phyloP scores from a whole-genome alignment of 2,888 invertebrate species.

The Leucophenga maculata region DNA sequence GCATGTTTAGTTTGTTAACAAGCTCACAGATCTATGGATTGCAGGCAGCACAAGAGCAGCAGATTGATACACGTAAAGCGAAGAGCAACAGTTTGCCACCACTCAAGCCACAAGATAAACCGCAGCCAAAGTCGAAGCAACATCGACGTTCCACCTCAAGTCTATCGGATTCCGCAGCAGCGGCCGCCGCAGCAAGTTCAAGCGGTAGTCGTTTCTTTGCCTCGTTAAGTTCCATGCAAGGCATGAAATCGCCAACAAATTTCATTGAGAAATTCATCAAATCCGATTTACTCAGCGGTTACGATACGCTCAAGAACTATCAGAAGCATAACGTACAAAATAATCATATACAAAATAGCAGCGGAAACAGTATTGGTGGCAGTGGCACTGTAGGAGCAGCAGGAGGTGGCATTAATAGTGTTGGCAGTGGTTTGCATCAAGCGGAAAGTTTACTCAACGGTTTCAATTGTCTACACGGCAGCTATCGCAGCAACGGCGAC shows the following conservation, averaged over 20 bases:
- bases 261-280: slow-evolving; percentile 69
- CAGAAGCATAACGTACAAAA: slow-evolving; percentile 28
- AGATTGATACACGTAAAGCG: slow-evolving; percentile 42
- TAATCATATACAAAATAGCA: slow-evolving; percentile 38
- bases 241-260: slow-evolving; percentile 63
- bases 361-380: slow-evolving; percentile 25
- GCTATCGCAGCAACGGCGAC: slow-evolving; percentile 66
- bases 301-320: slow-evolving; percentile 62
- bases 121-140: slow-evolving; percentile 31
- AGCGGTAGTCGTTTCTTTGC: slow-evolving; percentile 55
- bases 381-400: not conserved
- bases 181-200: slow-evolving; percentile 36
- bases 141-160: slow-evolving; percentile 51
- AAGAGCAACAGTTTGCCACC: slow-evolving; percentile 53
- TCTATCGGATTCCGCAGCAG: slow-evolving; percentile 46
- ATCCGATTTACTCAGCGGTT: slow-evolving; percentile 64
- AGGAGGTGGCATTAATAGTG: slow-evolving; percentile 42
- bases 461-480: slow-evolving; percentile 66
- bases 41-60: slow-evolving; percentile 51
- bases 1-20: slow-evolving; percentile 69
- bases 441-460: slow-evolving; percentile 51
- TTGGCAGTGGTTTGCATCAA: slow-evolving; percentile 49
- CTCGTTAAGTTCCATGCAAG: slow-evolving; percentile 50
- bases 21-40: slow-evolving; percentile 69
- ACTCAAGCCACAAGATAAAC: slow-evolving; percentile 37